Conservation (phyloP, 2,113 vertebrate species). For the Sialia sialis region DNA sequence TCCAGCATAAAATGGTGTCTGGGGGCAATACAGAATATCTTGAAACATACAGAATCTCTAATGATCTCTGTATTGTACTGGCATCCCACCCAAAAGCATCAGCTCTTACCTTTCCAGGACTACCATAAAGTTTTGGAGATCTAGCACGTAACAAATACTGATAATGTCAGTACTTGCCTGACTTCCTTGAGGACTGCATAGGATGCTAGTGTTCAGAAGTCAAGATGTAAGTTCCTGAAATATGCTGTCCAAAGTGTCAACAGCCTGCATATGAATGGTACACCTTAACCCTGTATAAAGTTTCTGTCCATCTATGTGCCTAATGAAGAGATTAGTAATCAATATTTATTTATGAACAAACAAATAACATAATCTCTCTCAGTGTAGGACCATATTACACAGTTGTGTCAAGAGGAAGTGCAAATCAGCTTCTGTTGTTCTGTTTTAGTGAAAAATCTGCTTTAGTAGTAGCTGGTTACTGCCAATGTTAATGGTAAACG, state of each 20-base stretch:
- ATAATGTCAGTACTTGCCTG: not conserved
- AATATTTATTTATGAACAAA: not conserved
- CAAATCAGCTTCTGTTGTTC: not conserved
- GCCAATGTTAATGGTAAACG: not conserved
- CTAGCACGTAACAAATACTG: not conserved
- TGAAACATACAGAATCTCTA: not conserved
- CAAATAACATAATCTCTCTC: not conserved
- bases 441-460: not conserved
- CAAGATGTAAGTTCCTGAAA: not conserved
- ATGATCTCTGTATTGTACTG: not conserved
- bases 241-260: not conserved
- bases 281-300: not conserved
- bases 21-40: not conserved
- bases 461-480: not conserved
- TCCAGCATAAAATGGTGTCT: not conserved
- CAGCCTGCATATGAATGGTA: not conserved
- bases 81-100: not conserved
- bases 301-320: not conserved
- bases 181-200: not conserved
- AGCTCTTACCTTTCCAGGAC: not conserved
- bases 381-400: fast-evolving
- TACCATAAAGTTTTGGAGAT: not conserved
- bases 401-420: not conserved
- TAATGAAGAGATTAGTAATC: not conserved
- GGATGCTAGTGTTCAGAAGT: not conserved